Conservation (phyloP, 1,140 invertebrate genomes). For the Drosophila pallidifrons region DNA sequence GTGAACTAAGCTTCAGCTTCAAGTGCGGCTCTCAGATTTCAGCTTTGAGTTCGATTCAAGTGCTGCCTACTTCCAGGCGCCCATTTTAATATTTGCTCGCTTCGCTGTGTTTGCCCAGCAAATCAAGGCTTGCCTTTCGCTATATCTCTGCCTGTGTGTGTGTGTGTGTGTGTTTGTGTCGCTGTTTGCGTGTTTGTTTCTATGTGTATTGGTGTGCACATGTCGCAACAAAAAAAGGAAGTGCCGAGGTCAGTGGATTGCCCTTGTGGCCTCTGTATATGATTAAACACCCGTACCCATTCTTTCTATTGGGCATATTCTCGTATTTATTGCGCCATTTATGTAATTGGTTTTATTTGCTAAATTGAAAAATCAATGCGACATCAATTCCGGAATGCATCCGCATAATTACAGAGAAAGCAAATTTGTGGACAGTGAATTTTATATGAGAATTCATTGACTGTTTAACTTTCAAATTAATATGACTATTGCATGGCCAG, state of each 20-base stretch:
- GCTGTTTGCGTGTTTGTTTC: neutral
- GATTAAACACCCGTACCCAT: neutral
- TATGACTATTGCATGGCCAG: no score
- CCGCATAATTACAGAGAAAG: neutral
- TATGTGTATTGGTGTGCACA: slow-evolving; percentile 3
- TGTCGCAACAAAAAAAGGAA: slow-evolving; percentile 23
- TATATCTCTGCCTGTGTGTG: neutral
- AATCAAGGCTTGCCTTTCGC: slow-evolving; percentile 25
- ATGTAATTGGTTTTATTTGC: neutral
- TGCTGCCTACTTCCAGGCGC: slow-evolving; percentile 41
- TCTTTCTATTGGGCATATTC: slow-evolving; percentile 1
- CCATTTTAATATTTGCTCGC: slow-evolving; percentile 25
- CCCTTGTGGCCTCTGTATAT: slow-evolving; percentile 25
- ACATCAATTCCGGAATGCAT: neutral
- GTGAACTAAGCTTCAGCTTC: neutral
- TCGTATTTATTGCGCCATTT: neutral
- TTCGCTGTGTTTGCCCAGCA: slow-evolving; percentile 19
- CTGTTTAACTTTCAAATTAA: no score
- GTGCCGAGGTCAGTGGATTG: slow-evolving; percentile 52
- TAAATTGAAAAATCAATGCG: neutral
- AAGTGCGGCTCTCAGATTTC: slow-evolving; percentile 43
- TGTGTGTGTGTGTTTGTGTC: neutral
- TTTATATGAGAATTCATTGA: no score
- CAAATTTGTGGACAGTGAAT: neutral
- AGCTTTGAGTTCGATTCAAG: slow-evolving; percentile 30